Conservation (phyloP, 2,797 vertebrate genomes). For the Todus mexicanus region DNA sequence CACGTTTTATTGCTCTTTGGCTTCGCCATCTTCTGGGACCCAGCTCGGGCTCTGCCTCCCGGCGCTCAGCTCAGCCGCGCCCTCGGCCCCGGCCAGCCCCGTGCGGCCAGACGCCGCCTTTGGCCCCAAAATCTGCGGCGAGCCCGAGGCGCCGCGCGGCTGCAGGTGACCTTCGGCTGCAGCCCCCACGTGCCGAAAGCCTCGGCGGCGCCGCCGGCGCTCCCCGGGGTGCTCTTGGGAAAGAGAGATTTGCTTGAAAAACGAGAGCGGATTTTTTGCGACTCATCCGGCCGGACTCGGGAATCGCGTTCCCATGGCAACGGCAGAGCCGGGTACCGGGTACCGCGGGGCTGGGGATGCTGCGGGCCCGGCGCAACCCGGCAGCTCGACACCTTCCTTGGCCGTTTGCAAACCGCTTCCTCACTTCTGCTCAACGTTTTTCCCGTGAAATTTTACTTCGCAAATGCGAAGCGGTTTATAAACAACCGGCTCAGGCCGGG, state of each 20-base stretch:
- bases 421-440: not conserved
- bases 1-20: not conserved
- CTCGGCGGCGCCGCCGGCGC: rapidly evolving
- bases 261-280: not conserved
- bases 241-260: not conserved
- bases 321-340: not conserved
- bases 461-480: not conserved
- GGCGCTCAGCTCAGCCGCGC: not conserved
- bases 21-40: not conserved
- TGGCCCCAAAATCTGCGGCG: not conserved
- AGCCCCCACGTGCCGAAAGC: not conserved
- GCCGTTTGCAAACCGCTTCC: rapidly evolving
- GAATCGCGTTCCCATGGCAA: slow-evolving; percentile 15
- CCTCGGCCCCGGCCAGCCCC: not conserved
- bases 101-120: rapidly evolving
- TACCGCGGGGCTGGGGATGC: not conserved
- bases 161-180: not conserved
- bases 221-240: not conserved
- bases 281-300: not conserved
- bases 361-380: rapidly evolving
- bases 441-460: rapidly evolving
- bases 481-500: not conserved
- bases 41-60: not conserved
- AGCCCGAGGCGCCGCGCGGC: not conserved
- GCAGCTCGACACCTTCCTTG: rapidly evolving